These are phyloP conservation scores for Calidris pugnax DNA, from an alignment of 2,113 vertebrate species.

Conservation along the genomic window DNA sequence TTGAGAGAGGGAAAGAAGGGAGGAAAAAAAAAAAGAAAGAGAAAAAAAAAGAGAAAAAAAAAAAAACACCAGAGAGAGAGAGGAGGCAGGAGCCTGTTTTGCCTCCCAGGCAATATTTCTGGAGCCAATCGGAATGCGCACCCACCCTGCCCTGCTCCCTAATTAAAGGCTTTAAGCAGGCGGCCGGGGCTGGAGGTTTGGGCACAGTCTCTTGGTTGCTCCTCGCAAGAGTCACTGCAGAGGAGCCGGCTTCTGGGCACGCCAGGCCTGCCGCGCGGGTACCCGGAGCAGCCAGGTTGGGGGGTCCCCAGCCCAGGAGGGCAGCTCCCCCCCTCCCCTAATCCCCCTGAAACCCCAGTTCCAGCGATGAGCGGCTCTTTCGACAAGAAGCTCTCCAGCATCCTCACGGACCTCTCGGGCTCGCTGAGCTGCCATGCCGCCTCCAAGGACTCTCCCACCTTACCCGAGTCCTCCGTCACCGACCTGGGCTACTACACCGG, in stretches of 20 bases:
- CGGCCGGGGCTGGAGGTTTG: slow-evolving; percentile 65
- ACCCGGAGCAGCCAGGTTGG: neutral
- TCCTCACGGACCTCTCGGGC: slow-evolving; percentile 93
- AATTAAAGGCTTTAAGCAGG: slow-evolving; percentile 88
- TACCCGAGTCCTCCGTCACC: slow-evolving; percentile 94
- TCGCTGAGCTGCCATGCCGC: slow-evolving; percentile 93
- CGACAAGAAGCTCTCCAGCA: slow-evolving; percentile 93
- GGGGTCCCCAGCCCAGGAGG: slow-evolving; percentile 10
- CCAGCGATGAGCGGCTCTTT: slow-evolving; percentile 89
- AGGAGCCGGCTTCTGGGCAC: neutral
- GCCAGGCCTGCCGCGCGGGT: neutral
- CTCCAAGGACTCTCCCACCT: slow-evolving; percentile 95
- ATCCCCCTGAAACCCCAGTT: neutral
- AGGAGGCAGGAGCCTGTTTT: slow-evolving; percentile 76
- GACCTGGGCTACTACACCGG: slow-evolving; percentile 95
- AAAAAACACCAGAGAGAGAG: neutral
- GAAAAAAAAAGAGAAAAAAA: neutral
- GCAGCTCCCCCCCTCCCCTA: neutral
- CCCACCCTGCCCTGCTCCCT: slow-evolving; percentile 84
- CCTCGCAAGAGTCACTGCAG: neutral
- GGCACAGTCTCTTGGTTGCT: slow-evolving; percentile 51
- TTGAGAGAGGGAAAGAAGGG: neutral
- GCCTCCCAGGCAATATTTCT: slow-evolving; percentile 80
- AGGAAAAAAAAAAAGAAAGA: too few relatives aligned
- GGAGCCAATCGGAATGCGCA: slow-evolving; percentile 89